phyloP scores from a whole-genome alignment of 2,797 vertebrate genomes.

The Mionectes olivaceus region DNA sequence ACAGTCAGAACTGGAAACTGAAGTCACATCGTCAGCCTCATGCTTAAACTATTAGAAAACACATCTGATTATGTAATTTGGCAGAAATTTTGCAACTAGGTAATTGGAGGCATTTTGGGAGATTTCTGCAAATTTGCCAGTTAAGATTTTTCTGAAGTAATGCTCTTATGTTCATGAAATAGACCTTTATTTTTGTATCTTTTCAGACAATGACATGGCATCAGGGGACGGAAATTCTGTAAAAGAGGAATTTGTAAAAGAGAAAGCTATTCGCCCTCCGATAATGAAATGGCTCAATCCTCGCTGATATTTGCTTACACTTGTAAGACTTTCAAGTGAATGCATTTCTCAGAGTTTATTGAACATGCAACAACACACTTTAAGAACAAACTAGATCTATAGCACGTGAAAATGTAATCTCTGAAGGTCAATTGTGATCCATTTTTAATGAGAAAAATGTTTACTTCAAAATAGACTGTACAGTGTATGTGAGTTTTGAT shows the following conservation, averaged over 20 bases:
- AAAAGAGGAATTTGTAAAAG: slow-evolving; percentile 79
- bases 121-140: not conserved
- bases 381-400: slow-evolving; percentile 57
- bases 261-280: slow-evolving; percentile 72
- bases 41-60: not conserved
- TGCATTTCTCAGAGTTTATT: slow-evolving; percentile 36
- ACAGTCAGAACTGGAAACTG: not conserved
- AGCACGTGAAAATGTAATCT: slow-evolving; percentile 45
- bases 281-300: slow-evolving; percentile 88
- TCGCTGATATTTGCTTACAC: slow-evolving; percentile 83
- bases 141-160: not conserved
- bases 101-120: not conserved
- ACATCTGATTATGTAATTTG: not conserved
- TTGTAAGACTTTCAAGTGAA: slow-evolving; percentile 32
- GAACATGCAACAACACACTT: slow-evolving; percentile 62
- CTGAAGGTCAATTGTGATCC: slow-evolving; percentile 53
- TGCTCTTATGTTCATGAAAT: not conserved
- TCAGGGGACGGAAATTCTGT: slow-evolving; percentile 88
- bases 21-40: not conserved
- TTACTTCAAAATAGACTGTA: slow-evolving; percentile 69
- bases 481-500: slow-evolving; percentile 66
- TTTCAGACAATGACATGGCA: slow-evolving; percentile 86
- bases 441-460: slow-evolving; percentile 56
- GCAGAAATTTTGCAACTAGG: not conserved
- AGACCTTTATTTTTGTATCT: not conserved